Base-by-base conservation (phyloP, 2,113 vertebrate genomes). In the Ctenomys sociabilis region DNA sequence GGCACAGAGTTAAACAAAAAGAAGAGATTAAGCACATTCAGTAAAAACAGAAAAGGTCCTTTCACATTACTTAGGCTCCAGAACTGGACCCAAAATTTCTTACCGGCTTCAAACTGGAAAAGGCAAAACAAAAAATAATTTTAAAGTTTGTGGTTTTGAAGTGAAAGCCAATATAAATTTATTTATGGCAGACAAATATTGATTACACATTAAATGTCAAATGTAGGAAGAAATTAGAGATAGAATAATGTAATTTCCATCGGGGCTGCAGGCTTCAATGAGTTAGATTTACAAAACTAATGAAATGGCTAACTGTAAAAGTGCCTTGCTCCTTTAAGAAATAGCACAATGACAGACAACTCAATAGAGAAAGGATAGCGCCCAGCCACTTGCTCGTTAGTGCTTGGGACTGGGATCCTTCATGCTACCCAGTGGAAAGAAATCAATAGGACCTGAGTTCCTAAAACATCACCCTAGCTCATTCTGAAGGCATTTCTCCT, bases 1-100 rank as follows among this genome's bases (percentile, higher is more conserved):
- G 11, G 32, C n/a, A 9, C 45, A 78, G 63, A 93, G 85, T 28
- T 70, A 4, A 59, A 93, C 54, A 73, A 49, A 24, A 68, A 54
- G 78, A 83, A 54, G 13, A 61, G 37, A 26, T 75, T 75, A 63
- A 11, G 19, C 43, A 52, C 7, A 24, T 26, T 75, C 64, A 73
- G 37, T 30, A 77, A 78, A 78, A 88, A 68, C n/a, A 94, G 54
- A 88, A 97, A 95, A 94, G 63, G 5, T 52, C 88, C 22, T 66
- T 91, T 91, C 91, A 90, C 54, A 80, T 8, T 92, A 24, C 59
- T 66, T 90, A 85, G 82, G 37, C 26, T 84, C 13, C 32, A 92
- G 43, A 94, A 89, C 14, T 70, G 21, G 43, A 72, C 85, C 70
- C 57, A 32, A 83, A 82, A 88, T 49, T 45, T 85, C 77, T 63